Percentiles rank a stretch among this genome's conserved stretches.
Evolutionary conservation across 92 coral and sea anemone species (phyloP).

Genomic region (Ricordea florida): DNA sequence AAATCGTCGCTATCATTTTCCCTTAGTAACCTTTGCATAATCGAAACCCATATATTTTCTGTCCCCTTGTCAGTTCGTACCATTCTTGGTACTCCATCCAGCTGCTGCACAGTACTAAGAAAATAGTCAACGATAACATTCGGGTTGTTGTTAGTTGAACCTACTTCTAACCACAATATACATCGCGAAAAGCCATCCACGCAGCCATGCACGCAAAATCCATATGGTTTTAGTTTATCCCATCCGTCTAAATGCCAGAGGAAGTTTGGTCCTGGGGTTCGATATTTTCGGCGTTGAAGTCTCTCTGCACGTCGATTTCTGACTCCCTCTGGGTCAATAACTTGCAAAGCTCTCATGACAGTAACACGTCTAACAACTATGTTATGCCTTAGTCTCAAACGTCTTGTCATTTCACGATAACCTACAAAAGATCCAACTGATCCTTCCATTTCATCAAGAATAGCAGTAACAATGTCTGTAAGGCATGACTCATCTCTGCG

Average conservation of each 20-base stretch:
- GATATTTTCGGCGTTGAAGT: constrained; percentile 25
- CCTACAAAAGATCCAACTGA: too few relatives aligned
- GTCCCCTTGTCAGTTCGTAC: constrained; percentile 44
- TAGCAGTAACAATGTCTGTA: too few relatives aligned
- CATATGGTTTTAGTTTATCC: constrained; percentile 38
- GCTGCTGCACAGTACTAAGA: constrained; percentile 7
- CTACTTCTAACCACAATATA: constrained; percentile 32
- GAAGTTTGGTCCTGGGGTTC: constrained; percentile 40
- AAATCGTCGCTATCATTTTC: constrained; percentile 27
- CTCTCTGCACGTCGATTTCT: too few relatives aligned
- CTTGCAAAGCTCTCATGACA: too few relatives aligned
- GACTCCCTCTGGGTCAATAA: too few relatives aligned
- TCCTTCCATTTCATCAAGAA: too few relatives aligned
- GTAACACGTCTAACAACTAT: too few relatives aligned
- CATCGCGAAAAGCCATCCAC: constrained; percentile 59
- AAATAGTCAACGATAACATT: constrained; percentile 14
- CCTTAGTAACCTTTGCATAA: constrained; percentile 42
- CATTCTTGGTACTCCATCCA: constrained; percentile 30
- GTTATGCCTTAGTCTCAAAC: too few relatives aligned
- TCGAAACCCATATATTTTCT: constrained; percentile 29
- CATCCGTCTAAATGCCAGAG: constrained; percentile 55
- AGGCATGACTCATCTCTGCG: too few relatives aligned
- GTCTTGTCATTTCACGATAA: too few relatives aligned
- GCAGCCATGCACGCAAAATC: constrained; percentile 27
- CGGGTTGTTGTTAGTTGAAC: constrained; percentile 25